Base-by-base conservation (phyloP, 2,888 invertebrate genomes). In the Chydorus sphaericus region DNA sequence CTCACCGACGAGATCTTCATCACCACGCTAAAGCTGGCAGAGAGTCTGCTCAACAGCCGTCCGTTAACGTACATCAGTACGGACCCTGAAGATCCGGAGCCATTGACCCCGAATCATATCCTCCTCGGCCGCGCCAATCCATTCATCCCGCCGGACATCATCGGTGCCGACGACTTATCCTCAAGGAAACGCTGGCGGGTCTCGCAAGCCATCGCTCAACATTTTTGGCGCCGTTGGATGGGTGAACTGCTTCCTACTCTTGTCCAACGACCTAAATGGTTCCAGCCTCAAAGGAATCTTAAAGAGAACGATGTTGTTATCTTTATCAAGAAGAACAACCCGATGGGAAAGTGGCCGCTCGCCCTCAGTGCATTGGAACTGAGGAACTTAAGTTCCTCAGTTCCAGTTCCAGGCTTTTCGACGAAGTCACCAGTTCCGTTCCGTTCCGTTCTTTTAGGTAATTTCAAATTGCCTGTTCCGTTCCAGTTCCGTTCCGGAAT, bases 161-260 rank as follows among this genome's bases (percentile, higher is more conserved):
- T 59, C 20, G 8, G 4, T 3, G 51, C 29, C 18, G n/a, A 7
- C 8, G 30, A 51, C 18, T 14, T 29, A 14, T n/a, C 33, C n/a
- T 31, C 51, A 10, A 36, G 39, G 7, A n/a, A 50, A 2, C 31
- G 54, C 3, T 58, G 37, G 56, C 23, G 30, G 16, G 14, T 18
- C 16, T 30, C 63, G 10, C 63, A 64, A 51, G 56, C 59, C 8
- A 44, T 65, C 44, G 59, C 59, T 4, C 64, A 65, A 51, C 58
- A 60, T n/a, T 60, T 62, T 56, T 50, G 65, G 63, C 48, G 48
- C 5, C 57, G 61, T 7, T 64, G 63, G 62, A 30, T 60, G 26
- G 54, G 55, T 14, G 63, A 63, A 50, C 63, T 62, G 36, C 53
- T 64, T 2, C 59, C 57, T 6, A 54, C 55, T 3, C 57, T 64